These are phyloP conservation scores for Dicranocentrus wangi DNA, from an alignment of 2,888 invertebrate genomes.

Conservation along the genomic window DNA sequence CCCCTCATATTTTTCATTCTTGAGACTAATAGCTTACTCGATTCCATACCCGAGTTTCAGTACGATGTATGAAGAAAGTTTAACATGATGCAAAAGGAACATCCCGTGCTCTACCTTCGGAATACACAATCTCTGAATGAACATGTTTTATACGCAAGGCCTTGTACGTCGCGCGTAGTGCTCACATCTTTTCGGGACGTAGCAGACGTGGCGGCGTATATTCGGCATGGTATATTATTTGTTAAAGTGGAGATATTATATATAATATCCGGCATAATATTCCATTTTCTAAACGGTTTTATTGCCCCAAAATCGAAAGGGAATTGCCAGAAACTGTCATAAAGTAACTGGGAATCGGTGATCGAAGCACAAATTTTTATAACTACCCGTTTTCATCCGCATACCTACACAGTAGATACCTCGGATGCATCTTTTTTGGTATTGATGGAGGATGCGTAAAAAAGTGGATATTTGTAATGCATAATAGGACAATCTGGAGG, in stretches of 20 bases:
- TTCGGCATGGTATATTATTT: no score
- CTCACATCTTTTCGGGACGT: no score
- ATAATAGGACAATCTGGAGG: conserved; percentile 31
- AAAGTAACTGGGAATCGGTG: conserved; percentile 54
- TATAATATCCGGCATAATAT: conserved; percentile 25
- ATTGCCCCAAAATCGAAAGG: conserved; percentile 55
- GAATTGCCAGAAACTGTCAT: conserved; percentile 58
- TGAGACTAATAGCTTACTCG: conserved; percentile 55
- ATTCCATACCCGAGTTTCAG: conserved; percentile 32
- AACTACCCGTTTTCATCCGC: conserved; percentile 26
- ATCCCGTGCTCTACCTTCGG: no score
- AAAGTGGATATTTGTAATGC: conserved; percentile 34
- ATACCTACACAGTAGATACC: conserved; percentile 15
- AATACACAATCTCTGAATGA: no score
- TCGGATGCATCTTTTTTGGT: conserved; percentile 25
- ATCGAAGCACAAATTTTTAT: conserved; percentile 47
- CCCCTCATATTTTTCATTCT: conserved; percentile 58
- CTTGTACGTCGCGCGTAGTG: no score
- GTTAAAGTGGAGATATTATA: no score
- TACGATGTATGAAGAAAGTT: background rate
- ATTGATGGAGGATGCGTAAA: conserved; percentile 32
- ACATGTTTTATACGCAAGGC: no score
- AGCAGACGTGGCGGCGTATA: no score
- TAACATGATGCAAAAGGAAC: background rate
- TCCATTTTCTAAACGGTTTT: conserved; percentile 57